Evolutionary conservation across 2,113 vertebrate species (phyloP), one percentile per base, ranked within the genome.

Genomic region (Trachemys scripta): DNA sequence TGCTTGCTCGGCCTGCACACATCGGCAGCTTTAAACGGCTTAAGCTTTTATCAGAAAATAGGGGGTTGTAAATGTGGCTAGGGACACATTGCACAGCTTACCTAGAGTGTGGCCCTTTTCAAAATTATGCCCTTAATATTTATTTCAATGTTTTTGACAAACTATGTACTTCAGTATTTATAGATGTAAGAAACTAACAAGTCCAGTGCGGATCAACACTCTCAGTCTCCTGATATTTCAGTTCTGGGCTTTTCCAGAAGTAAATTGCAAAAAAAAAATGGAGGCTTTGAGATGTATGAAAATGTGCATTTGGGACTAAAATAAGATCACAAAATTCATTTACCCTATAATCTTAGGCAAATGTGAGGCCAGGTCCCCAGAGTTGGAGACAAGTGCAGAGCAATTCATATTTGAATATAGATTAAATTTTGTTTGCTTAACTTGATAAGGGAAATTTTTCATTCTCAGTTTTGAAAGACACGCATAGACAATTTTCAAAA

Each of bases 401-500:
- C 51, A 95, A 85, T 72, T 90, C 45, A 38, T 87, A 75, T 85
- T 90, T 92, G 53, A 92, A 87, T 95, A 75, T 78, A 47, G 49
- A 90, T 90, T 85, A 83, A 76, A 62, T 84, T 80, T 85, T 47
- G 20, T 53, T 88, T 62, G 20, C 69, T 75, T 85, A 89, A 81
- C 16, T 49, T 62, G 47, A 56, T 84, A 81, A 47, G 13, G 13
- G 89, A n/a, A 65, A 50, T 81, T 50, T 38, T 93, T 49, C 31
- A 5, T 88, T 79, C 56, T 50, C 53, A 29, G 59, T 75, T 89
- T 50, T 69, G 85, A 90, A 65, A 93, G 54, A 89, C 62, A 79
- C 8, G 19, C 56, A 42, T 19, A 59, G 35, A 1, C 12, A 87
- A 57, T 16, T 81, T 69, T 90, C 38, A 24, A 56, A 80, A 86